Conservation (phyloP, 2,113 vertebrate genomes). For the Corydoras sp. region DNA sequence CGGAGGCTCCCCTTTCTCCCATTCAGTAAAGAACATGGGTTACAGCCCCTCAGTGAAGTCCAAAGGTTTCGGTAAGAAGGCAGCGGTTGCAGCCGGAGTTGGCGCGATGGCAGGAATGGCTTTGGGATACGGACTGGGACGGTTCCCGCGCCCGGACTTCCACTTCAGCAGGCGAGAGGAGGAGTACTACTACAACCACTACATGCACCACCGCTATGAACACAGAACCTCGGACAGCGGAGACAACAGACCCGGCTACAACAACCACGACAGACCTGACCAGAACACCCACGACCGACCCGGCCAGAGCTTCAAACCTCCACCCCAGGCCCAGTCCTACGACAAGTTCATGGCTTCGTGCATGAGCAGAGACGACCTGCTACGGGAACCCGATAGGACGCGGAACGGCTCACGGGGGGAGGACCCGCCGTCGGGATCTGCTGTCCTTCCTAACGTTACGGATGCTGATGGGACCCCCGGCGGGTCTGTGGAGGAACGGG, state of each 20-base stretch:
- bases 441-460: no score
- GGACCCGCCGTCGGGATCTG: not conserved
- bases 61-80: constrained; percentile 58
- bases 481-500: no score
- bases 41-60: constrained; percentile 49
- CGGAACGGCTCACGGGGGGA: not conserved
- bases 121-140: constrained; percentile 61
- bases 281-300: no score
- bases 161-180: constrained; percentile 54
- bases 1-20: constrained; percentile 60
- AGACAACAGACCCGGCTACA: constrained; percentile 55
- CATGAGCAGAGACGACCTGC: constrained; percentile 53
- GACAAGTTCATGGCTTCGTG: constrained; percentile 59
- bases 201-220: constrained; percentile 62
- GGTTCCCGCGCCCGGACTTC: constrained; percentile 58
- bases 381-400: constrained; percentile 32
- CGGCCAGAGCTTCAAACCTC: constrained; percentile 21
- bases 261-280: no score
- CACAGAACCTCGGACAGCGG: constrained; percentile 46
- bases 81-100: constrained; percentile 56
- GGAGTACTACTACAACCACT: constrained; percentile 62
- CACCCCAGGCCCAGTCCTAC: constrained; percentile 42
- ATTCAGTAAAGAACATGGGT: constrained; percentile 51
- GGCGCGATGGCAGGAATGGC: constrained; percentile 61
- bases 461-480: no score